Evolutionary conservation across 1,140 invertebrate species (phyloP).

Genomic region (Neodiprion pinetum): DNA sequence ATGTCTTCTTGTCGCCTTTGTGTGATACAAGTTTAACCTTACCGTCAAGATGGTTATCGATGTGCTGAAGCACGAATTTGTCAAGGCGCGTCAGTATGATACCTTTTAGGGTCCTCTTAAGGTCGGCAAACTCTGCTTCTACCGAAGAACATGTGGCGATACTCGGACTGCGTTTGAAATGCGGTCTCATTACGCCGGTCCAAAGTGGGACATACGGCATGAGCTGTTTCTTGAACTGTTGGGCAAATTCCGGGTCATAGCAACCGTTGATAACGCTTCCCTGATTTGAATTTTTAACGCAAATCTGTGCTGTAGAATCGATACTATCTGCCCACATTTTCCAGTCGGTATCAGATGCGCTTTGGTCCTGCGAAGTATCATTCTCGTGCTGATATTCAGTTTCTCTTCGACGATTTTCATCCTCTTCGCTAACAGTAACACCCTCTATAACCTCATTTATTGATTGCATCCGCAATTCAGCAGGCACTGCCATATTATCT

Average conservation of each 20-base stretch:
- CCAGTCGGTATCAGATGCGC: not conserved
- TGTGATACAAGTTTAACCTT: not conserved
- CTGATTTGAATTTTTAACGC: not conserved
- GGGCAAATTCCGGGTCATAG: constrained; percentile 22
- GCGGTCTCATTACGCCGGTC: constrained; percentile 25
- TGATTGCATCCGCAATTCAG: constrained; percentile 13
- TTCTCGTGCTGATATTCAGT: not conserved
- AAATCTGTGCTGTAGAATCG: not conserved
- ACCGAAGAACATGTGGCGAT: constrained; percentile 26
- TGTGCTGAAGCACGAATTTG: constrained; percentile 3
- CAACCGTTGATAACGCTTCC: constrained; percentile 17
- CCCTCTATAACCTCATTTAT: constrained; percentile 28
- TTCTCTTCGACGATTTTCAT: not conserved
- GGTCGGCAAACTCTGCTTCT: constrained; percentile 22
- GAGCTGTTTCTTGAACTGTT: constrained; percentile 21
- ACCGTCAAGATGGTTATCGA: constrained; percentile 15
- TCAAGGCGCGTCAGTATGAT: constrained; percentile 23
- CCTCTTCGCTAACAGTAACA: not conserved
- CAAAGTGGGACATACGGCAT: constrained; percentile 20
- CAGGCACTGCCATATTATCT: constrained; percentile 5
- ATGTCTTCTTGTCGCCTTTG: not conserved
- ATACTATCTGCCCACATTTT: not conserved
- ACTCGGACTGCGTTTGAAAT: constrained; percentile 12
- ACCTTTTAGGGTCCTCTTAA: constrained; percentile 18
- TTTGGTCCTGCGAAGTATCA: not conserved